Evolutionary conservation across 1,140 invertebrate genomes (phyloP), one percentile per base, ranked within the genome.

Genomic region (Adoxophyes honmai): DNA sequence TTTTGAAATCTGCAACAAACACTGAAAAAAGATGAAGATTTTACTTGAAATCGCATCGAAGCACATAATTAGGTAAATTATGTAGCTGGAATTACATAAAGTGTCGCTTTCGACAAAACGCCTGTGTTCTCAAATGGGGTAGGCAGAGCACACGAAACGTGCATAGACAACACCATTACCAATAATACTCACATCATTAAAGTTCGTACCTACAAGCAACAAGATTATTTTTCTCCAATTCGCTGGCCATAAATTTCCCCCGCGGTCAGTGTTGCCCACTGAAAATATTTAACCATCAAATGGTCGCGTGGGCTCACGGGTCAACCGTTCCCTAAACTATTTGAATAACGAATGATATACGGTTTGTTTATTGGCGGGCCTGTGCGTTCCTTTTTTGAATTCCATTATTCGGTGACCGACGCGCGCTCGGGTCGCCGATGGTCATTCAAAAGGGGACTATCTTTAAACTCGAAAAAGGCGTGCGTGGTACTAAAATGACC

Each of bases 261-360:
- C 59, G 66, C 53, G 73, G 75, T 71, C 66, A 48, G 59, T 51
- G 67, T 73, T 67, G 78, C 78, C 81, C 78, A 79, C 75, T 73
- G 75, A 79, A 83, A 87, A 88, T 85, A 80, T 88, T 85, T 82
- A 78, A 78, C 76, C 75, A 70, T 78, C 70, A 79, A 83, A 83
- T 82, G 77, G 82, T 78, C 82, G 77, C 78, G 81, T 85, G 81
- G 80, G 78, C 78, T 77, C 70, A 76, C 69, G 79, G 85, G 85
- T 88, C 80, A 86, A 74, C 80, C 81, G 78, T 88, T 85, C 78
- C 74, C 72, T 64, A 73, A 76, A 72, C 71, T 86, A 86, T 88
- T 88, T 88, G 81, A 86, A 86, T 83, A 85, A 75, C 60, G 80
- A 86, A 88, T 88, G 85, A 88, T 86, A 80, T 88, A 88, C 81